Evolutionary conservation across 2,888 invertebrate species (phyloP), one percentile per base, ranked within the genome.

Genomic region (Penaeus monodon): DNA sequence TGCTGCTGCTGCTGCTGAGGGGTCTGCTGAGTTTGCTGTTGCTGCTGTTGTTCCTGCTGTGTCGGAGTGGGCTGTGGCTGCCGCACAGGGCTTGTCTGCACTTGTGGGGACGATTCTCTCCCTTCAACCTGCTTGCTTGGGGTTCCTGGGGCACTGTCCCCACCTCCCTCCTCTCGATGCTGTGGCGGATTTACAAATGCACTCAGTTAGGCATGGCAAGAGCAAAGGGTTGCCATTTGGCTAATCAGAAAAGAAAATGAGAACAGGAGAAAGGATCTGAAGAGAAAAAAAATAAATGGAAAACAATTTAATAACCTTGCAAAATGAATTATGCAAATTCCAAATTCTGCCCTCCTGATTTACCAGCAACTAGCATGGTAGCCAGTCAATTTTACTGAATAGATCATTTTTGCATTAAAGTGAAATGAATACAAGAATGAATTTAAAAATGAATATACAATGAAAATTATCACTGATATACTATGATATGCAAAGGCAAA

Each of bases 101-200:
- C 80, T 65, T 88, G 84, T 22, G 76, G 81, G 14, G 84, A 84
- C 17, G 68, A 38, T 33, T 88, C 88, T 57, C 88, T 79, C 14
- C 57, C 74, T 38, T 88, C 88, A 6, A 57, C 80, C n/a, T 84
- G 74, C 81, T 88, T 88, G 76, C 76, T 88, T 49, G 88, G 88
- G 27, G 88, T 88, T 49, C 84, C 84, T n/a, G 88, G 88, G 4
- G 88, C 81, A 84, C 88, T 88, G 84, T 88, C 88, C 64, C 76
- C 74, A n/a, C 78, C 74, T 38, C 78, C 83, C 29, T 88, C 88
- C 57, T 88, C 88, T 57, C 84, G 80, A 81, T 88, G 88, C 81
- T 44, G 68, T n/a, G 17, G 57, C 4, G 57, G 57, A 57, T 57
- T 1, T 17, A 57, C 57, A 57, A 57, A 20, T 3, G 57, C 57